Base-by-base conservation (phyloP, 53 echinoderm and acorn worm species). In the Zoroaster sp. region DNA sequence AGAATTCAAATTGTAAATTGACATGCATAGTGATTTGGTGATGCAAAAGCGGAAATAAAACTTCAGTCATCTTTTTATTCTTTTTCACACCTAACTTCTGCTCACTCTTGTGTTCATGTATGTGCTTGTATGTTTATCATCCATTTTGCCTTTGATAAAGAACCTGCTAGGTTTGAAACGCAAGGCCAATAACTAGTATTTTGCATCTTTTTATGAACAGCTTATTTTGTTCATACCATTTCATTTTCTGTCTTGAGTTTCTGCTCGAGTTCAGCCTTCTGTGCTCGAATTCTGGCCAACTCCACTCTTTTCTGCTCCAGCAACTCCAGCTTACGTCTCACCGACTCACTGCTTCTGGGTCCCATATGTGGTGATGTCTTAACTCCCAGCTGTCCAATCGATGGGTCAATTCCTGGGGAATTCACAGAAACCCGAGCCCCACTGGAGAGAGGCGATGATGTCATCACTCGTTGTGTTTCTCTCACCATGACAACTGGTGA, bases 201-300 rank as follows among this genome's bases (percentile, higher is more conserved):
- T n/a, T n/a, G n/a, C n/a, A n/a, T n/a, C n/a, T n/a, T n/a, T n/a
- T n/a, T n/a, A n/a, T n/a, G n/a, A n/a, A n/a, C n/a, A n/a, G 35
- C 14, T 12, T 17, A 34, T 69, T 34, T 15, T 36, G 4, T 33
- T 35, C 69, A 0, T 72, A 78, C 90, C 82, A 73, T 63, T 34
- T 71, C 73, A 82, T 89, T 81, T 51, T 89, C 90, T 82, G 43
- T 63, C 65, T 80, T 43, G 66, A 89, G 72, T 35, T 69, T 82
- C 55, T 89, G 73, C 46, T 89, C 32, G 63, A 89, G 54, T 53
- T 81, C 59, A n/a, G 53, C 72, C 69, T 81, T 89, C 82, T 82
- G 38, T 8, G 81, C 81, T 18, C 73, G 45, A 21, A 89, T 72
- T 89, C 83, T 81, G 35, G 81, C 90, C 73, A 89, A 46, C 59